Evolutionary conservation across 2,888 invertebrate genomes (phyloP).

Genomic region (Apodemia mormo): DNA sequence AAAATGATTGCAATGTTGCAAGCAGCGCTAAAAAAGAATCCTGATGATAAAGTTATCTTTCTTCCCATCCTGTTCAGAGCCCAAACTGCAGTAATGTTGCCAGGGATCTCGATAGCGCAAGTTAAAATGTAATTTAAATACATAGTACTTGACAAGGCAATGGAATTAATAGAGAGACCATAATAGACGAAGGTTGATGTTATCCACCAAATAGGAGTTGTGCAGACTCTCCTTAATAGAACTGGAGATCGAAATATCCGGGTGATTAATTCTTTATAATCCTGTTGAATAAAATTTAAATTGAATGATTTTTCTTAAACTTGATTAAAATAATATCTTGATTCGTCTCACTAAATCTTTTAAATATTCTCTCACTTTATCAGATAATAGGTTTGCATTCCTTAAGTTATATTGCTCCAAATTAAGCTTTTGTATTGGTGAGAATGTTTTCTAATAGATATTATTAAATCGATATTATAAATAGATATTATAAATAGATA

Average conservation of each 20-base stretch:
- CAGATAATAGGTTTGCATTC: too few species aligned
- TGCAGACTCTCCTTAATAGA: constrained; percentile 80
- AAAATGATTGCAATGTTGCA: constrained; percentile 67
- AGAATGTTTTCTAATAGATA: too few species aligned
- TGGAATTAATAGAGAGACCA: constrained; percentile 89
- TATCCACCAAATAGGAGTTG: constrained; percentile 89
- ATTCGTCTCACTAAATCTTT: too few species aligned
- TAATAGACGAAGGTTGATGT: constrained; percentile 90
- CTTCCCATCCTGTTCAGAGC: constrained; percentile 84
- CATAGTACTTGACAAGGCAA: constrained; percentile 86
- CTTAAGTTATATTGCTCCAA: too few species aligned
- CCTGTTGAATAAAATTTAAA: constrained; percentile 22
- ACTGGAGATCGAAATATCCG: constrained; percentile 24
- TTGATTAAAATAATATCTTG: too few species aligned
- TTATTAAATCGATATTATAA: too few species aligned
- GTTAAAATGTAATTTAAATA: constrained; percentile 87
- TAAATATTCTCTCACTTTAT: too few species aligned
- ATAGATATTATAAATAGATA: too few species aligned
- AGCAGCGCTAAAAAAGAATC: constrained; percentile 82
- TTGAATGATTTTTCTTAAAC: too few species aligned
- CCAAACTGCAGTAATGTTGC: constrained; percentile 82
- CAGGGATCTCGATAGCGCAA: constrained; percentile 86
- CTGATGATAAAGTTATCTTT: constrained; percentile 80
- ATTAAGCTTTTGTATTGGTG: too few species aligned
- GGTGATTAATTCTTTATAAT: constrained; percentile 43